A percentile compares a stretch with the other conserved stretches of the same genome.
Conservation (phyloP, 2,888 invertebrate species). For the Phanerotoma sp. region DNA sequence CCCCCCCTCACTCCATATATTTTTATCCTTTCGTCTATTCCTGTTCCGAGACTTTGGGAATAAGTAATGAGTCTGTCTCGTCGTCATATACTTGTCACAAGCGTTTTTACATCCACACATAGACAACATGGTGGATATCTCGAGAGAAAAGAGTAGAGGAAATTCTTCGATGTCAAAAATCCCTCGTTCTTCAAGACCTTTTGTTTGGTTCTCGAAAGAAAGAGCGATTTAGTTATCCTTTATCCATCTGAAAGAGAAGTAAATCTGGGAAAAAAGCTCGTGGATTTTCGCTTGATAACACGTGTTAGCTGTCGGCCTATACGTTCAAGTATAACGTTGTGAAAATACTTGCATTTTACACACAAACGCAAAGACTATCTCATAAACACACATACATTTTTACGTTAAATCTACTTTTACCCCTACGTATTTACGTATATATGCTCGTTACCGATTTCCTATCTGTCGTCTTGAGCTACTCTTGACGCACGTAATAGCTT, state of each 20-base stretch:
- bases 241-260: neutral
- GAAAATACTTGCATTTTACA: no score
- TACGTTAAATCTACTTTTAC: neutral
- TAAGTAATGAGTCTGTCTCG: slow-evolving; percentile 14
- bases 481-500: neutral
- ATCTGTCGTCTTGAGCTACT: neutral
- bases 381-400: no score
- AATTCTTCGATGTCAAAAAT: neutral
- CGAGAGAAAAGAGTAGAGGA: neutral
- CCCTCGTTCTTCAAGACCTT: neutral
- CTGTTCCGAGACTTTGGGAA: slow-evolving; percentile 1
- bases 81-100: slow-evolving; percentile 7
- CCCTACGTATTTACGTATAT: slow-evolving; percentile 4
- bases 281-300: slow-evolving; percentile 1
- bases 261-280: slow-evolving; percentile 3
- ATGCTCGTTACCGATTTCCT: neutral
- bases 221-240: slow-evolving; percentile 8
- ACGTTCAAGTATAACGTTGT: neutral
- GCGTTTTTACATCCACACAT: neutral
- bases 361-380: no score
- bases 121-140: neutral
- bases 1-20: no score
- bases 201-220: slow-evolving; percentile 3
- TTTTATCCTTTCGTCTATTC: neutral
- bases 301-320: slow-evolving; percentile 9